Evolutionary conservation across 2,797 vertebrate species (phyloP).

Genomic region (Phoeniculus purpureus): DNA sequence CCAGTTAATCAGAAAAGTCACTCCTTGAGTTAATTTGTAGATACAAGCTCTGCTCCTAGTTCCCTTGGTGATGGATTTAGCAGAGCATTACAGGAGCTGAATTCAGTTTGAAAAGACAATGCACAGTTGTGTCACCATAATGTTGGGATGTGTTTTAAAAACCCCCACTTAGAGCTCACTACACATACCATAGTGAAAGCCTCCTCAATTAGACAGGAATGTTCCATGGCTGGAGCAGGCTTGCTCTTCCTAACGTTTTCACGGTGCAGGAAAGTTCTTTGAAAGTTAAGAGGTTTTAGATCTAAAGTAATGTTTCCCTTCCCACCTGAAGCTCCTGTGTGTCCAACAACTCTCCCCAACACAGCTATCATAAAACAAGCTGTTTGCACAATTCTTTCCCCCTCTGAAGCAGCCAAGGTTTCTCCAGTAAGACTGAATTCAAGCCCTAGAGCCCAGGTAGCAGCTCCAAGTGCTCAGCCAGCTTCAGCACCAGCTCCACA

Average conservation of each 20-base stretch:
- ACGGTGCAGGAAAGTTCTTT: neutral
- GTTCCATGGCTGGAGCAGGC: neutral
- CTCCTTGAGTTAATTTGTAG: conserved; percentile 4
- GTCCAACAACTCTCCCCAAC: neutral
- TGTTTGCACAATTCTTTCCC: neutral
- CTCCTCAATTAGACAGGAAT: neutral
- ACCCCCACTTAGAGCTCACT: conserved; percentile 10
- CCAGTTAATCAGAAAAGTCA: neutral
- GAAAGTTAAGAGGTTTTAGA: neutral
- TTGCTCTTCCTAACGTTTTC: neutral
- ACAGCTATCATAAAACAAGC: neutral
- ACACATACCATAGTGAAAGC: neutral
- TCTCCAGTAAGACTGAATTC: neutral
- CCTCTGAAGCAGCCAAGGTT: neutral
- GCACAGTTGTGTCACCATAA: conserved; percentile 12
- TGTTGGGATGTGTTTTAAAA: neutral
- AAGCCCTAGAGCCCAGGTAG: neutral
- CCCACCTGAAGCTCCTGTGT: neutral
- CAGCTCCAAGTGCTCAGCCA: neutral
- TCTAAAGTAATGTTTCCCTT: neutral
- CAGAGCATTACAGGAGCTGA: neutral
- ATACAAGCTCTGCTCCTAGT: conserved; percentile 11
- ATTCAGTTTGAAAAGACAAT: neutral
- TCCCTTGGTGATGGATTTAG: conserved; percentile 60
- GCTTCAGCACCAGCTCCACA: neutral